Evolutionary conservation across 2,888 invertebrate species (phyloP), one percentile per base, ranked within the genome.

Genomic region (Drosophila mimica): DNA sequence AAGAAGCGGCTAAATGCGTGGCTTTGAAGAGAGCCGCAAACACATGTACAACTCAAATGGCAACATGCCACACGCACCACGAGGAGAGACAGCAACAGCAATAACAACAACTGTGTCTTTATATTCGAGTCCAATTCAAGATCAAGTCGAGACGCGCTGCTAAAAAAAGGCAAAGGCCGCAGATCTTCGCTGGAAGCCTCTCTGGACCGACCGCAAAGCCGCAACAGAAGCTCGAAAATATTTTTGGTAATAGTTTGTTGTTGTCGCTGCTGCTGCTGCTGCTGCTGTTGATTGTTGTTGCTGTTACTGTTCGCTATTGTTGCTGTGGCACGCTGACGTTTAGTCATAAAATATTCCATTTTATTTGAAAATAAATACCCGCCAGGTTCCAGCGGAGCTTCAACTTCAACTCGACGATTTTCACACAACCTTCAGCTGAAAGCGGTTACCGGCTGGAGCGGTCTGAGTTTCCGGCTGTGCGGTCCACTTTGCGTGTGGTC

Each of bases 341-440:
- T 81, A 86, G 89, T 89, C 85, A 86, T 86, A 89, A 87, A 86
- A 84, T 86, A 89, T 87, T 87, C 84, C 88, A 87, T 82, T 89
- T 86, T 87, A 89, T 85, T 89, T 79, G 74, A 84, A 84, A 81
- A 81, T 81, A 81, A 81, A 81, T 81, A 78, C 78, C 57, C 60
- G 58, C 59, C 61, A 73, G 74, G 49, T 43, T 70, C 48, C 57
- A 74, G 70, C 74, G 51, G 52, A 17, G 69, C 61, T 46, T 60
- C 79, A 75, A 34, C 61, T 46, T 60, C 79, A 75, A 34, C 65
- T 59, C 65, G 57, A 38, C 78, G 63, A 67, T 83, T 84, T 88
- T 83, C 84, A 84, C 84, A 84, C 84, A 84, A 84, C 78, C 81
- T 86, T 83, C 86, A 49, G 64, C 65, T 80, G 74, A 28, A 11